A percentile compares a stretch with the other conserved stretches of the same genome.
phyloP scores from a whole-genome alignment of 2,888 invertebrate genomes.

The Drosophila nr. perissopoda region DNA sequence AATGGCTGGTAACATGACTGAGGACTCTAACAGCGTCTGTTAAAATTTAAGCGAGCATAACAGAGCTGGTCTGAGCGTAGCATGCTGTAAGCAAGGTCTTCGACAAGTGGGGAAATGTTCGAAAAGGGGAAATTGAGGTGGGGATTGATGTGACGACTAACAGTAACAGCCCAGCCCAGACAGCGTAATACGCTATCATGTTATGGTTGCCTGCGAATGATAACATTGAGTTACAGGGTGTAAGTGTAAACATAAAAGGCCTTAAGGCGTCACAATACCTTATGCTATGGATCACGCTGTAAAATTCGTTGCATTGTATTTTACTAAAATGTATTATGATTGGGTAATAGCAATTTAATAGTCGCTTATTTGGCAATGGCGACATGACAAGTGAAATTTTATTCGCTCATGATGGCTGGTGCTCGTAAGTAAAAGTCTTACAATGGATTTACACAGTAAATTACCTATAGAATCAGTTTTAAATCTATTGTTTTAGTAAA shows the following conservation, averaged over 20 bases:
- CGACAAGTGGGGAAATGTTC: neutral
- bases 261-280: neutral
- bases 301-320: neutral
- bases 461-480: constrained; percentile 64
- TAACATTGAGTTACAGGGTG: neutral
- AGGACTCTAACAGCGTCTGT: neutral
- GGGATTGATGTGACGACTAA: neutral
- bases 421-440: constrained; percentile 64
- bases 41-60: neutral
- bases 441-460: constrained; percentile 68
- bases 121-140: neutral
- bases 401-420: constrained; percentile 39
- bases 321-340: neutral
- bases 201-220: neutral
- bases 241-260: neutral
- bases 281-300: too few species aligned
- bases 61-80: neutral
- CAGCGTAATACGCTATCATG: neutral
- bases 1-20: neutral
- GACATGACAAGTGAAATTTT: constrained; percentile 76
- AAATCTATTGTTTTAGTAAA: too few species aligned
- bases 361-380: constrained; percentile 40
- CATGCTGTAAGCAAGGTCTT: neutral
- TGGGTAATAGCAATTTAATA: neutral
- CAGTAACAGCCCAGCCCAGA: neutral